Evolutionary conservation across 2,888 invertebrate species (phyloP), one percentile per base, ranked within the genome.

Genomic region (Watsonalla cultraria): DNA sequence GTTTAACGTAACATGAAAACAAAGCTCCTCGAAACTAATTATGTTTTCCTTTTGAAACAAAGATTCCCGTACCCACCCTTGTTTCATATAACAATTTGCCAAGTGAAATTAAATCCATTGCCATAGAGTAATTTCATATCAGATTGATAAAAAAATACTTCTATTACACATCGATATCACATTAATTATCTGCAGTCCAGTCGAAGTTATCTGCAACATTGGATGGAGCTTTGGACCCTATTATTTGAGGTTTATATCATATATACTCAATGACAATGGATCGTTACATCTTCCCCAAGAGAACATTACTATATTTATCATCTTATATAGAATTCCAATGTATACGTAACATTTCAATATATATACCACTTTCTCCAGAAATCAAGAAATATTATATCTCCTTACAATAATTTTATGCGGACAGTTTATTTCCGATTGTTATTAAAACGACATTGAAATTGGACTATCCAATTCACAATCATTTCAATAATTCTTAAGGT

Each of bases 221-320:
- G 88, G 90, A 90, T 89, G 90, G 89, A 89, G 82, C 68, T 80
- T 90, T 90, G 89, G 90, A 89, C 90, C 89, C 90, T 84, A 85
- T 84, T 80, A 79, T 76, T 82, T 80, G 72, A 76, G 76, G 74
- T 81, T 80, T 75, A 71, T 71, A 68, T 79, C 65, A 72, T n/a
- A 77, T 70, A 79, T 82, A 82, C 84, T 88, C 88, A 86, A 87
- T 81, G 84, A 74, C 75, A 81, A 75, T 74, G 73, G 79, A 75
- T 74, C 72, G 66, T 72, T 65, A 65, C 68, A 72, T 66, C 67
- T 73, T 74, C 75, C 73, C 74, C 70, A 66, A 77, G 78, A 80
- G 74, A 72, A 75, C 76, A 76, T 74, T 65, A 66, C 74, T 76
- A 76, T 72, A 76, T 74, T 67, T 66, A 74, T 73, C 68, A 61